Conservation (phyloP, 2,797 vertebrate genomes). For the Sebastes matsubarae region DNA sequence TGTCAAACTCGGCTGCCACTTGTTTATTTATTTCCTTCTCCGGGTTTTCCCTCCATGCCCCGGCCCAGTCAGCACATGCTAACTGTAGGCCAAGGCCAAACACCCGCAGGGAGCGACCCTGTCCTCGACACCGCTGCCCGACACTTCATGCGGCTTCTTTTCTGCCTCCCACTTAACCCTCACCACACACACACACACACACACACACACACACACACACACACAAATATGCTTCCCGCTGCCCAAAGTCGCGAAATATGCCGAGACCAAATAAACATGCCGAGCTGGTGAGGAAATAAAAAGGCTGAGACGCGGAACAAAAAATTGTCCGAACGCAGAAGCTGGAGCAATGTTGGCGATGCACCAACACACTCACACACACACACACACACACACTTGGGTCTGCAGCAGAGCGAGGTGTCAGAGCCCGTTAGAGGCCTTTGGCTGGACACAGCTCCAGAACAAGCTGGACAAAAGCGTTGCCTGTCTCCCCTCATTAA, state of each 20-base stretch:
- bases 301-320: slow-evolving; percentile 37
- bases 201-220: background rate
- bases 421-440: slow-evolving; percentile 81
- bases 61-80: slow-evolving; percentile 42
- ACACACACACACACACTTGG: slow-evolving; percentile 44
- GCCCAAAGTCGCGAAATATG: slow-evolving; percentile 35
- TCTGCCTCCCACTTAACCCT: slow-evolving; percentile 52
- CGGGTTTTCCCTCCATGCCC: slow-evolving; percentile 32
- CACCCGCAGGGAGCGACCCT: slow-evolving; percentile 54
- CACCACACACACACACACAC: slow-evolving; percentile 36
- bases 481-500: slow-evolving; percentile 82
- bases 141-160: slow-evolving; percentile 38
- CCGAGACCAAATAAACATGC: slow-evolving; percentile 47
- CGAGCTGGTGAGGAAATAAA: slow-evolving; percentile 33
- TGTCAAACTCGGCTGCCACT: slow-evolving; percentile 18
- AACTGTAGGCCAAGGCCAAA: slow-evolving; percentile 59
- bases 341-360: slow-evolving; percentile 51
- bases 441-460: slow-evolving; percentile 73
- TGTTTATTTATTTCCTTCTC: slow-evolving; percentile 56
- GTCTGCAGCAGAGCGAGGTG: slow-evolving; percentile 73
- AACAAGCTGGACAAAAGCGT: slow-evolving; percentile 79
- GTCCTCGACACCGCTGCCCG: slow-evolving; percentile 37
- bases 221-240: slow-evolving; percentile 38
- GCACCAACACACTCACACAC: slow-evolving; percentile 47
- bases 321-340: slow-evolving; percentile 21